Base-by-base conservation (phyloP, 2,888 invertebrate species). In the Scrobipalpa atriplicella region DNA sequence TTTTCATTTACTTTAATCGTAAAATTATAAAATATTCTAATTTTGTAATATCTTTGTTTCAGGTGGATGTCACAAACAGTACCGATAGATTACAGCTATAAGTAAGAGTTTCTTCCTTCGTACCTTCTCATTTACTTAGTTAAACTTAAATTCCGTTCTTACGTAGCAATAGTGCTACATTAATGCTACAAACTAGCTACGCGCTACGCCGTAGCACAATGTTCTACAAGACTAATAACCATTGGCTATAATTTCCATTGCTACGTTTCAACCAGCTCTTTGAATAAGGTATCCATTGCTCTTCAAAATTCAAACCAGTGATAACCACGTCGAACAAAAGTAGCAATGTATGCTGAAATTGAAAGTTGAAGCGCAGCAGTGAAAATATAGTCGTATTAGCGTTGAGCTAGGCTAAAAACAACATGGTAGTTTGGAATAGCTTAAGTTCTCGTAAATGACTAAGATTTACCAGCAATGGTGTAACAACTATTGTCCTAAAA, bases 11-110 rank as follows among this genome's bases (percentile, higher is more conserved):
- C 5, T 29, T 29, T 29, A 2, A 29, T 29, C 29, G 29, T 29
- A 29, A 29, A 29, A n/a, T n/a, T n/a, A n/a, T n/a, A n/a, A n/a
- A n/a, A 8, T 16, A 7, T n/a, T 13, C 19, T 19, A 39, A 11
- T 18, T 7, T 41, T 10, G 36, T 66, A 68, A 77, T 75, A 78
- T 67, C 65, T 80, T 88, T 89, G 89, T 90, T 89, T 72, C 89
- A 90, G 89, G 88, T 90, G 89, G 85, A 85, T 87, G 83, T 74
- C 82, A 72, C 79, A 83, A 78, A 77, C 79, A 78, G 76, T 84
- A 77, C 69, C 72, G 67, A 75, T 72, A 68, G 69, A 70, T 72
- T 76, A 70, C 78, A 81, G 10, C 43, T 58, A 87, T 84, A 86
- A 87, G 87, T 87, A 87, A 83, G 85, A 72, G 52, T 18, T 52